phyloP scores from a whole-genome alignment of 23 tunicate species.

The Ciona savignyi region DNA sequence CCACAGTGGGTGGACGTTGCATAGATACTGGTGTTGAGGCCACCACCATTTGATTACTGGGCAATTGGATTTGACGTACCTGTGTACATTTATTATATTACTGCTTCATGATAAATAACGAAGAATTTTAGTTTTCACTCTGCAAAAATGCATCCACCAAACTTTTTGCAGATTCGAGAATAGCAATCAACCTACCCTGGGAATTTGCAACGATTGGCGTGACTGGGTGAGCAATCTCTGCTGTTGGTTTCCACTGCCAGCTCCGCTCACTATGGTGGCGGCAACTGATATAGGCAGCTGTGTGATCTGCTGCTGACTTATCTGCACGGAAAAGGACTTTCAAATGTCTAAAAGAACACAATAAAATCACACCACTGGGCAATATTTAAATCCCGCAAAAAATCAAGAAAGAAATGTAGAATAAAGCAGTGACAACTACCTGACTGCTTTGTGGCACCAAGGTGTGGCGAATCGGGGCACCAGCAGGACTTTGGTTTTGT shows the following conservation, averaged over 20 bases:
- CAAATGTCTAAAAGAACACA: background rate
- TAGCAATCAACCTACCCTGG: constrained; percentile 31
- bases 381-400: too few relatives aligned
- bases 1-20: constrained; percentile 47
- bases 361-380: background rate
- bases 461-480: constrained; percentile 30
- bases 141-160: too few relatives aligned
- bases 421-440: background rate
- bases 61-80: too few relatives aligned
- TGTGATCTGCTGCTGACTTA: constrained; percentile 6
- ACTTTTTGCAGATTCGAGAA: too few relatives aligned
- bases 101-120: too few relatives aligned
- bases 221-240: constrained; percentile 23
- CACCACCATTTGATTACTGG: constrained; percentile 20
- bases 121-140: too few relatives aligned
- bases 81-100: too few relatives aligned
- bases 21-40: constrained; percentile 40
- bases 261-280: constrained; percentile 14
- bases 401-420: background rate
- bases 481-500: constrained; percentile 20
- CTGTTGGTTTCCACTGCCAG: constrained; percentile 1
- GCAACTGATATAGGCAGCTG: constrained; percentile 25
- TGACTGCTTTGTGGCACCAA: constrained; percentile 36
- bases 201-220: constrained; percentile 21
- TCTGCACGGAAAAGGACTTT: background rate